Conservation (phyloP, 2,888 invertebrate genomes). For the Drosophila hamatofila region DNA sequence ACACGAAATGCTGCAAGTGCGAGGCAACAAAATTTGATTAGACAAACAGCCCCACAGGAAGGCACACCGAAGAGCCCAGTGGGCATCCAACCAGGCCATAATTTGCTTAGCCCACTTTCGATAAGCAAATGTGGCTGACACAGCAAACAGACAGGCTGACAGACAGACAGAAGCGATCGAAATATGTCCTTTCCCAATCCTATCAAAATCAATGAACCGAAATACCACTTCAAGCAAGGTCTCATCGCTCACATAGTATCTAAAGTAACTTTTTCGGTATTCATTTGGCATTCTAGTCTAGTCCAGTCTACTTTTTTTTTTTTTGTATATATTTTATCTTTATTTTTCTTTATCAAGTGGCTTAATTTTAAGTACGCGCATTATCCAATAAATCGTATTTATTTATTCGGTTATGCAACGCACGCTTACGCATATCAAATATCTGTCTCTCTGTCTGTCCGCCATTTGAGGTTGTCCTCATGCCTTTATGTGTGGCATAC, state of each 20-base stretch:
- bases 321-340: background rate
- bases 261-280: background rate
- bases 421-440: constrained; percentile 7
- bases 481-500: background rate
- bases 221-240: background rate
- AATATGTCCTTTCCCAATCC: background rate
- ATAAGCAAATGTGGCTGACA: constrained; percentile 22
- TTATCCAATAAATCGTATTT: constrained; percentile 12
- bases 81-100: constrained; percentile 20
- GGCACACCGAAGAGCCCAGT: background rate
- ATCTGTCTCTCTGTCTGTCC: background rate
- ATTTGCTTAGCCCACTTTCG: constrained; percentile 48
- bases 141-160: constrained; percentile 7
- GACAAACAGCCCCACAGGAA: constrained; percentile 25
- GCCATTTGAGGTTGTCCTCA: background rate
- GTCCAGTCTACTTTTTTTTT: background rate
- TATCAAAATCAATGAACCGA: background rate
- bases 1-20: constrained; percentile 12
- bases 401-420: constrained; percentile 2
- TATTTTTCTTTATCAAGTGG: constrained; percentile 6
- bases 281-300: background rate
- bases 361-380: constrained; percentile 2
- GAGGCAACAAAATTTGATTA: constrained; percentile 29
- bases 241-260: background rate
- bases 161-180: background rate